These are phyloP conservation scores for Aelia acuminata DNA, from an alignment of 2,888 invertebrate genomes.

Conservation along the genomic window DNA sequence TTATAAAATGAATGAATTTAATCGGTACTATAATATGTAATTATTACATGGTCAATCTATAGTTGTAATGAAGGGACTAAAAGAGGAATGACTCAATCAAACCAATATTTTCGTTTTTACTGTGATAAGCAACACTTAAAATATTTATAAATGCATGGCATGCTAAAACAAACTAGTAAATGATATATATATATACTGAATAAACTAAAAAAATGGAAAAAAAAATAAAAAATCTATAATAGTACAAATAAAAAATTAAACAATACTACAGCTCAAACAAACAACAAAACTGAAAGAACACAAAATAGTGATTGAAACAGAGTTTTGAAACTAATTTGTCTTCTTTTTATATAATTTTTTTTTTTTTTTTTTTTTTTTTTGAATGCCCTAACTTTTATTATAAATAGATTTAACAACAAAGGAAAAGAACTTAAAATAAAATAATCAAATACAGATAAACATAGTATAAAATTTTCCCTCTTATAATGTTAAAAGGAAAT, in stretches of 20 bases:
- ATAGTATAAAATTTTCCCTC: constrained; percentile 66
- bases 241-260: constrained; percentile 59
- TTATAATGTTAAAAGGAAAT: constrained; percentile 64
- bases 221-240: constrained; percentile 47
- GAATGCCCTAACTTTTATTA: constrained; percentile 63
- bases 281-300: constrained; percentile 60
- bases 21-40: neutral
- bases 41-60: neutral
- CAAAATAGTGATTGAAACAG: constrained; percentile 56
- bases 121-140: constrained; percentile 34
- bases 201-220: constrained; percentile 59
- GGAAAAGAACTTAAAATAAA: constrained; percentile 66
- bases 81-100: neutral
- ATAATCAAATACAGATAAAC: constrained; percentile 66
- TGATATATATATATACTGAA: constrained; percentile 52
- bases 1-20: neutral
- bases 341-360: constrained; percentile 53
- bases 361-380: constrained; percentile 38
- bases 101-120: neutral
- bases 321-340: constrained; percentile 60
- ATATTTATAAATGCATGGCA: constrained; percentile 56
- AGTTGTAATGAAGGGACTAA: neutral
- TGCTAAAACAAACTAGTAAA: constrained; percentile 62
- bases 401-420: constrained; percentile 66
- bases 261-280: constrained; percentile 62